Evolutionary conservation across 2,888 invertebrate genomes (phyloP).

Genomic region (Stomorhina lunata): DNA sequence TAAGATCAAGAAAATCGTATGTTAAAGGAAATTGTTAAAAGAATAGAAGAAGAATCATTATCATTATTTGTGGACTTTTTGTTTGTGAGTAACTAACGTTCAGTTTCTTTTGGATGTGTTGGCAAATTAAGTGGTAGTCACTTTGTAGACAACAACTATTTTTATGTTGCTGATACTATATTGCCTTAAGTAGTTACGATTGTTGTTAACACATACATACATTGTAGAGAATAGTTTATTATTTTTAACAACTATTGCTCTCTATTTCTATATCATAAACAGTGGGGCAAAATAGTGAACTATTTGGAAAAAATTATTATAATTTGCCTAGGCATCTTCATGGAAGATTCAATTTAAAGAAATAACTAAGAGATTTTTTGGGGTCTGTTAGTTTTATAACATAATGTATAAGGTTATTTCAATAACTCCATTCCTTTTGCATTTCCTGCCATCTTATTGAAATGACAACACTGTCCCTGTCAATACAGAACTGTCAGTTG

Average conservation of each 20-base stretch:
- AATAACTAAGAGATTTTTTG: too few species aligned
- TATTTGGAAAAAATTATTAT: too few species aligned
- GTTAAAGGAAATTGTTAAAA: conserved; percentile 11
- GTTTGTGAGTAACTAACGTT: conserved; percentile 38
- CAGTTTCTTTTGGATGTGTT: conserved; percentile 13
- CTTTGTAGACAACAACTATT: conserved; percentile 35
- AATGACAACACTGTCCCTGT: too few species aligned
- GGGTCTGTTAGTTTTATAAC: too few species aligned
- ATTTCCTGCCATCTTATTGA: too few species aligned
- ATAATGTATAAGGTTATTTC: too few species aligned
- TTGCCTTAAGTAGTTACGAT: conserved; percentile 26
- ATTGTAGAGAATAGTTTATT: conserved; percentile 20
- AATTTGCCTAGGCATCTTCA: too few species aligned
- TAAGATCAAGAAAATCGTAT: conserved; percentile 5
- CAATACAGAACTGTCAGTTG: too few species aligned
- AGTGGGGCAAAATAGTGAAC: neutral
- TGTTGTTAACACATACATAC: conserved; percentile 36
- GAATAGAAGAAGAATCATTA: neutral
- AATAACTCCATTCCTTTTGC: too few species aligned
- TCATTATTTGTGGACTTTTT: conserved; percentile 11
- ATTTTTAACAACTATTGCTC: conserved; percentile 40
- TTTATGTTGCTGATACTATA: conserved; percentile 15
- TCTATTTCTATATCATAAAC: conserved; percentile 11
- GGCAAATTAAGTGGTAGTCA: conserved; percentile 63
- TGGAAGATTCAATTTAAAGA: too few species aligned